These are phyloP conservation scores for Petrocephalus schoutedeni DNA, from an alignment of 2,797 vertebrate genomes.

Conservation along the genomic window DNA sequence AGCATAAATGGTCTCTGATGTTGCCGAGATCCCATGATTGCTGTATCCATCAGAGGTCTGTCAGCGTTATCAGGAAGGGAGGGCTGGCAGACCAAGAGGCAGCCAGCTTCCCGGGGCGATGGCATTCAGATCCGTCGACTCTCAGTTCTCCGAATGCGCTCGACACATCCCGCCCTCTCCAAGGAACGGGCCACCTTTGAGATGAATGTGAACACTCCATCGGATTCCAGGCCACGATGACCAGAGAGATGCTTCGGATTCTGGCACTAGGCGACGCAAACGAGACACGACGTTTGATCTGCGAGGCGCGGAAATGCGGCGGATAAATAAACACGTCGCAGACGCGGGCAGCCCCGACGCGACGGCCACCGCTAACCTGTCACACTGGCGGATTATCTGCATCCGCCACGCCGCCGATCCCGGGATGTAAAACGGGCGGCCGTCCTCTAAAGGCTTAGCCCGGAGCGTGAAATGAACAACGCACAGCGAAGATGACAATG, in stretches of 20 bases:
- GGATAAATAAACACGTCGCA: constrained; percentile 90
- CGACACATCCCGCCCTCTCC: too few species aligned
- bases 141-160: neutral
- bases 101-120: neutral
- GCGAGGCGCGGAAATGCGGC: constrained; percentile 56
- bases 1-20: neutral
- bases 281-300: constrained; percentile 78
- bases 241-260: constrained; percentile 67
- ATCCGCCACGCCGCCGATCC: constrained; percentile 82
- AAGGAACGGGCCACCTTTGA: constrained; percentile 46
- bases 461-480: constrained; percentile 97
- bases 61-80: neutral
- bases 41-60: neutral
- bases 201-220: constrained; percentile 62
- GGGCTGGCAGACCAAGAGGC: neutral
- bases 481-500: constrained; percentile 93
- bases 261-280: constrained; percentile 66
- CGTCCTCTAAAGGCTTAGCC: constrained; percentile 90
- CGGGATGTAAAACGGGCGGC: constrained; percentile 90
- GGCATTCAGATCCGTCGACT: neutral
- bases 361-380: constrained; percentile 87
- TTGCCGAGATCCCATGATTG: neutral
- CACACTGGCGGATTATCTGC: constrained; percentile 85
- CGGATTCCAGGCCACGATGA: constrained; percentile 57
- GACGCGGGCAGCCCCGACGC: constrained; percentile 64